Conservation (phyloP, 2,797 vertebrate genomes). For the Melanotaenia nigrans region DNA sequence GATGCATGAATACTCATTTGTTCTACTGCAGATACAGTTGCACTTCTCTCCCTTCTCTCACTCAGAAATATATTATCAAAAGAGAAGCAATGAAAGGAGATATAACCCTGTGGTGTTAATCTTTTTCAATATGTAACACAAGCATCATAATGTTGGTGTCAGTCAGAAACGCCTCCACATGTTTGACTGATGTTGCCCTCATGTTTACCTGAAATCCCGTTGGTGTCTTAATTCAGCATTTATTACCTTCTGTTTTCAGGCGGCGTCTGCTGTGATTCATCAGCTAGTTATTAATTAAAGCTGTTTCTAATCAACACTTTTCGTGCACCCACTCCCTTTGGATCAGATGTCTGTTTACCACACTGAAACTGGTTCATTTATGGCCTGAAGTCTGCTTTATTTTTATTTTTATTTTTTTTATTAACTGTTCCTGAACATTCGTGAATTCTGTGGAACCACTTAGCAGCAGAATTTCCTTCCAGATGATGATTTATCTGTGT, state of each 20-base stretch:
- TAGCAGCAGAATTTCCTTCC: background rate
- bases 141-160: background rate
- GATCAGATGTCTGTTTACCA: slow-evolving; percentile 28
- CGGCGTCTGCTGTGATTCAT: slow-evolving; percentile 17
- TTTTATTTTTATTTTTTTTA: background rate
- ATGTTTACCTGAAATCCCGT: background rate
- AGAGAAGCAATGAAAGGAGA: background rate
- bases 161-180: background rate
- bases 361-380: slow-evolving; percentile 7
- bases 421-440: background rate
- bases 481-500: background rate
- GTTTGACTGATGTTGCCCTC: background rate
- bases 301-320: slow-evolving; percentile 41
- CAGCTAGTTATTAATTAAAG: slow-evolving; percentile 46
- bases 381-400: slow-evolving; percentile 17
- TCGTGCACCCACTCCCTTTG: slow-evolving; percentile 28
- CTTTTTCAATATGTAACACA: background rate
- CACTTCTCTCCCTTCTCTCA: background rate
- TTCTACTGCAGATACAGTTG: slow-evolving; percentile 4
- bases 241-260: slow-evolving; percentile 17
- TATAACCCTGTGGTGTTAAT: background rate
- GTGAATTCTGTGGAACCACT: background rate
- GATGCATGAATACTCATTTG: background rate
- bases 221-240: slow-evolving; percentile 2
- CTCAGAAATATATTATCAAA: background rate